Base-by-base conservation (phyloP, 2,888 invertebrate species). In the Sycophila texana region DNA sequence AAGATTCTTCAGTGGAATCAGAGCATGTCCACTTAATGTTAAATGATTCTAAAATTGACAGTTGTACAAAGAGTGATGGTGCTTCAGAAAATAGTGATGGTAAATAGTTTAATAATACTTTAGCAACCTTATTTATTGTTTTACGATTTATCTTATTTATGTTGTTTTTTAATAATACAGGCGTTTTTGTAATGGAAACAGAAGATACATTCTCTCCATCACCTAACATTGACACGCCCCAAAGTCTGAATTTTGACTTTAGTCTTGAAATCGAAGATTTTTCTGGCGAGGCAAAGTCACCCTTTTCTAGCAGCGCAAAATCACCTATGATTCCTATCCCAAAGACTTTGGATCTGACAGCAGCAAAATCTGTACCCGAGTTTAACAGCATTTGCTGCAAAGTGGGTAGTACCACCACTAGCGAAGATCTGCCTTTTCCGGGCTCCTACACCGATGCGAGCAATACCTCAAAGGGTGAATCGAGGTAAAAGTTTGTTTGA, bases 301-400 rank as follows among this genome's bases (percentile, higher is more conserved):
- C 87, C 3, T 85, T 89, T 4, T 83, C 86, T n/a, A 86, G 84
- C 55, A 87, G 87, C 82, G 88, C 91, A 0, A 92, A 92, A 83
- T 94, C 95, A 0, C 95, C 96, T 4, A 93, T 93, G 0, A 95
- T 95, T 86, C 94, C 94, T n/a, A 95, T 95, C 84, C 95, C 93
- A 0, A 92, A 86, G 61, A 83, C 84, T 49, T 83, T 85, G 1
- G 88, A 87, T 91, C 92, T 5, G 92, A 92, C 83, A 91, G 92
- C 83, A 83, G 92, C 83, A 91, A 93, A 89, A 91, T 92, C 83
- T 87, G 90, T 80, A 88, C 92, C 83, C 87, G 92, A 93, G 74
- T 88, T 93, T 16, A 92, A 91, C 84, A 92, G 93, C 81, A 93
- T 93, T 65, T 93, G 92, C 81, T 94, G 94, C 83, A 93, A 93